These are phyloP conservation scores for Laodelphax striatellus DNA, from an alignment of 1,140 invertebrate species.

Conservation along the genomic window DNA sequence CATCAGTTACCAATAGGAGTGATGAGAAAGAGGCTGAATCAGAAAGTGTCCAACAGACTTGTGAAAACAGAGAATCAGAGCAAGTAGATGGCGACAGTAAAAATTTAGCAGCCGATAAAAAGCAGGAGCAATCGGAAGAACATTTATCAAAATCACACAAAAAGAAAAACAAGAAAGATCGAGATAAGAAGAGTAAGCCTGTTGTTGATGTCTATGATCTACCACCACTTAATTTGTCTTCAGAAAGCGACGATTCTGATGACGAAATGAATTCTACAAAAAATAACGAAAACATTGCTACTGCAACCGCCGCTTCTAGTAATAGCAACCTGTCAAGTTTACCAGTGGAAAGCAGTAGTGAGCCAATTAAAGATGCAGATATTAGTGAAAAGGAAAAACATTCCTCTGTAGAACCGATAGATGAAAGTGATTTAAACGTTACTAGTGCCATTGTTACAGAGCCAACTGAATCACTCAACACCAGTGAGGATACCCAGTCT, in stretches of 20 bases:
- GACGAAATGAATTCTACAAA: constrained; percentile 30
- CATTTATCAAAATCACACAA: constrained; percentile 8
- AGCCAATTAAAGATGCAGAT: not conserved
- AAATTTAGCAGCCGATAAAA: not conserved
- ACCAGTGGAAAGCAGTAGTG: not conserved
- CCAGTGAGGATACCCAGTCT: constrained; percentile 21
- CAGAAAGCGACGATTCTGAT: constrained; percentile 65
- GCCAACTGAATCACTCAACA: not conserved
- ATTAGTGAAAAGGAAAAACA: not conserved
- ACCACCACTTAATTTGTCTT: constrained; percentile 63
- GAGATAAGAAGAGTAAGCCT: constrained; percentile 23
- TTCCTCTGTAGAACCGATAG: not conserved
- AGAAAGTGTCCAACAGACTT: constrained; percentile 29
- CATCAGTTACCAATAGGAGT: too few relatives aligned
- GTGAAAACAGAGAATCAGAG: constrained; percentile 12
- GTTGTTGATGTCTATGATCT: constrained; percentile 55
- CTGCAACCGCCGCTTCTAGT: too few relatives aligned
- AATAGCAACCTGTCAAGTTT: too few relatives aligned
- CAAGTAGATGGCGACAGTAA: too few relatives aligned
- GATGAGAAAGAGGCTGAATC: constrained; percentile 19
- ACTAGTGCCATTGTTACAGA: too few relatives aligned
- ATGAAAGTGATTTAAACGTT: not conserved
- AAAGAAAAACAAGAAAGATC: constrained; percentile 22
- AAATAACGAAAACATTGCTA: too few relatives aligned
- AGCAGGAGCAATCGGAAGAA: constrained; percentile 16